These are phyloP conservation scores for Melozone crissalis DNA, from an alignment of 2,113 vertebrate genomes.

Conservation along the genomic window DNA sequence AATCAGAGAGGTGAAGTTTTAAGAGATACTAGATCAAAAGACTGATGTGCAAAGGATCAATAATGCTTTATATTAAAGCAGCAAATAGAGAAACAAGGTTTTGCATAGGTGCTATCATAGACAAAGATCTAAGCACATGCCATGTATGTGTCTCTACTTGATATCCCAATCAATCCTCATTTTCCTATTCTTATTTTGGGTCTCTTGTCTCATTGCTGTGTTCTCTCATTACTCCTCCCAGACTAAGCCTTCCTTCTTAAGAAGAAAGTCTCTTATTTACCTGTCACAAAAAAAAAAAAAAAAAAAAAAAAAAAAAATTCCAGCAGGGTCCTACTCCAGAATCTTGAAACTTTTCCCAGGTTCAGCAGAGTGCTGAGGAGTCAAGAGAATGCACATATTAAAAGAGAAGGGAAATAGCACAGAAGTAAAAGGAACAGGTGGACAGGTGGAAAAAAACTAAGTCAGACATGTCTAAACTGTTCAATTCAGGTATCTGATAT, in stretches of 20 bases:
- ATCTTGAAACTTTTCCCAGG: not conserved
- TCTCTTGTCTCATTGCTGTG: not conserved
- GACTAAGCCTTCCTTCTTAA: not conserved
- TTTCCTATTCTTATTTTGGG: not conserved
- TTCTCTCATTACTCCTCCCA: not conserved
- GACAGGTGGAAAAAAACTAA: not conserved
- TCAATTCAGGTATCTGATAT: not conserved
- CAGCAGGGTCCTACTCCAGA: not conserved
- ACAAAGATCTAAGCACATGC: not conserved
- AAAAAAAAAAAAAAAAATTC: not conserved
- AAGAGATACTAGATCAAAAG: conserved; percentile 1
- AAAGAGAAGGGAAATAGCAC: not conserved
- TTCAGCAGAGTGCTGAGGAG: not conserved
- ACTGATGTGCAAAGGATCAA: not conserved
- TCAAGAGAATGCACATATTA: not conserved
- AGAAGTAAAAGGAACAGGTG: not conserved
- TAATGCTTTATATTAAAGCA: not conserved
- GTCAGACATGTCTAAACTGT: not conserved
- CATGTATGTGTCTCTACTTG: not conserved
- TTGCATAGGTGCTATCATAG: not conserved
- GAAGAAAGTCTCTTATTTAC: not conserved
- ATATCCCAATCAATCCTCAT: not conserved
- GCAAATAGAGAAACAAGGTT: not conserved
- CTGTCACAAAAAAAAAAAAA: not conserved
- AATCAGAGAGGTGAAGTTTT: not conserved